Evolutionary conservation across 1,140 invertebrate species (phyloP), one percentile per base, ranked within the genome.

Genomic region (Cheumatopsyche charites): DNA sequence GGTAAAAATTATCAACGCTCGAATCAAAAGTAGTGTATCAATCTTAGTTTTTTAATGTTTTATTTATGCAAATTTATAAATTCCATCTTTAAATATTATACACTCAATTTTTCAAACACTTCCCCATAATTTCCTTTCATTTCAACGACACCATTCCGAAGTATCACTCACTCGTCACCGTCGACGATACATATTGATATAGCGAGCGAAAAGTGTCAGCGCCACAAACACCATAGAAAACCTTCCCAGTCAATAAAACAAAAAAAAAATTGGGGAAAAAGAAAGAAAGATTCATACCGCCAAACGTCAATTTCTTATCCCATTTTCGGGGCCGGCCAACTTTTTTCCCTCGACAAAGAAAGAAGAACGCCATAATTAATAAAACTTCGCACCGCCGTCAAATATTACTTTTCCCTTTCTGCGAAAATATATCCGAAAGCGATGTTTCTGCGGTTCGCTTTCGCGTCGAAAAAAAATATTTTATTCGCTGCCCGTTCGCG

Each of bases 301-400:
- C 45, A 55, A 68, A 68, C 66, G 66, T 68, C 66, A 55, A 68
- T 68, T 68, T 55, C 47, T 68, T 68, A 55, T 68, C 23, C 66
- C 41, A 21, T 68, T 68, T 68, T 68, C 47, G 12, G 43, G 23
- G 42, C 62, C 23, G 19, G 26, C 23, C 55, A 68, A 68, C 66
- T 68, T 68, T 68, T 19, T 43, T 43, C 29, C 26, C 47, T 55
- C 29, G 29, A 36, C 29, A 36, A 36, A 36, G 9, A 9, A 9
- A 36, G 29, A 36, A 36, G 29, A 9, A 36, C 12, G 66, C 66
- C 66, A 68, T 68, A 68, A 68, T 68, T 68, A 68, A 68, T 68
- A 68, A 68, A 68, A 68, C 47, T 68, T 68, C 47, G 11, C 17
- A 21, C 6, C 62, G 36, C 47, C 29, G 66, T 68, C 66, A 68